Evolutionary conservation across 2,113 vertebrate genomes (phyloP), one percentile per base, ranked within the genome.

Genomic region (Phaethornis superciliosus): DNA sequence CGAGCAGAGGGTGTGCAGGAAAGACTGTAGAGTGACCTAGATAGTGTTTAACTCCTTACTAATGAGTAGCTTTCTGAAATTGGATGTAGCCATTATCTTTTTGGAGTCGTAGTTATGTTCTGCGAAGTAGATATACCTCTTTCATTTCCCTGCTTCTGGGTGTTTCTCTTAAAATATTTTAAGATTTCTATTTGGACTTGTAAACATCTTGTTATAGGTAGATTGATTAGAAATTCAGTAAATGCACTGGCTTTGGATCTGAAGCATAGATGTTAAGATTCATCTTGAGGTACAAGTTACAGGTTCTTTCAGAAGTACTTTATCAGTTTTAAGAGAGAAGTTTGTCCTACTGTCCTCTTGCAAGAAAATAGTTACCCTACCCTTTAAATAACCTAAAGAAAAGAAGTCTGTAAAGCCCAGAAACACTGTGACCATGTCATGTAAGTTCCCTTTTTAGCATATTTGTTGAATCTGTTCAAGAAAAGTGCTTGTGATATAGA

Each of bases 1-100:
- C 7, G 88, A 92, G 92, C 84, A 70, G 60, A 94, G 74, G 85
- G 62, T 85, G 80, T 87, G 84, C 90, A 95, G 93, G 86, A 96
- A 96, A 69, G 88, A 56, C 86, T 89, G 81, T 27, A 63, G 88
- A 78, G 65, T 97, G 97, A 95, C 95, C 94, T 95, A 96, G 82
- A 94, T 95, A 93, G 68, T 63, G 15, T 70, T 89, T 95, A 96
- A 95, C 95, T 90, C 88, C 75, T 94, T 52, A 22, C 40, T 81
- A 52, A 24, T 47, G 22, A 16, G 6, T 51, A 67, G 6, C 54
- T 95, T 52, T 82, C 51, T 95, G 82, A 22, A 27, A 2, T 1
- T 46, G 42, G 16, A 3, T 80, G 5, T 28, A 82, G 23, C 60
- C 51, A 5, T 86, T 82, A 6, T 35, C 20, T 46, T 35, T 65